Evolutionary conservation across 2,797 vertebrate genomes (phyloP).

Genomic region (Enteromius anoplus): DNA sequence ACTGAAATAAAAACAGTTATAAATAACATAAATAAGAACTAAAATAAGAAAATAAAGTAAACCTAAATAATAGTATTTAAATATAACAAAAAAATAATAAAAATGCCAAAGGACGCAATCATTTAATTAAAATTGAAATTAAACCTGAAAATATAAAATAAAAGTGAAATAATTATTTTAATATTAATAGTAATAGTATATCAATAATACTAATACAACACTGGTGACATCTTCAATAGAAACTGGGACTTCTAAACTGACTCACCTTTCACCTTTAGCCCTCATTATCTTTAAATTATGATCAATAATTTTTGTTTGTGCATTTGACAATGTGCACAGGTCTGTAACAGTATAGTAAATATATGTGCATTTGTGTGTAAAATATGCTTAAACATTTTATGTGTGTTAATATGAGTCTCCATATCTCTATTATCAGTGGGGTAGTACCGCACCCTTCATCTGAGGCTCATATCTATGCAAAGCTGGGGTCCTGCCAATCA

Average conservation of each 20-base stretch:
- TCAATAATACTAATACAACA: neutral
- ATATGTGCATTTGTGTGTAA: slow-evolving; percentile 60
- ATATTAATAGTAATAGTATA: neutral
- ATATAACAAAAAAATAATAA: neutral
- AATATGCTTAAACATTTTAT: slow-evolving; percentile 44
- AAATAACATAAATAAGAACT: neutral
- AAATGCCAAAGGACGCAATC: neutral
- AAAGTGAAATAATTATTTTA: neutral
- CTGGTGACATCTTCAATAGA: neutral
- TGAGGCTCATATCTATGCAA: slow-evolving; percentile 86
- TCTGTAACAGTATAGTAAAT: slow-evolving; percentile 49
- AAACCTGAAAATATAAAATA: neutral
- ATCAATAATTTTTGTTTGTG: neutral
- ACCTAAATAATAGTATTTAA: neutral
- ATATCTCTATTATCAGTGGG: slow-evolving; percentile 81
- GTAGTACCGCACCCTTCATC: slow-evolving; percentile 62
- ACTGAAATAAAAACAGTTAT: neutral
- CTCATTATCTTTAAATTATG: neutral
- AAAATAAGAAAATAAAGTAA: neutral
- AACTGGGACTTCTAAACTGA: slow-evolving; percentile 42
- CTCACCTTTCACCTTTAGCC: slow-evolving; percentile 27
- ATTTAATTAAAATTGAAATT: neutral
- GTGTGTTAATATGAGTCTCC: slow-evolving; percentile 57
- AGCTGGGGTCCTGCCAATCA: slow-evolving; percentile 86
- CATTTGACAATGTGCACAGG: slow-evolving; percentile 12